Conservation (phyloP, 2,113 vertebrate species). For the Zosterops japonicus region DNA sequence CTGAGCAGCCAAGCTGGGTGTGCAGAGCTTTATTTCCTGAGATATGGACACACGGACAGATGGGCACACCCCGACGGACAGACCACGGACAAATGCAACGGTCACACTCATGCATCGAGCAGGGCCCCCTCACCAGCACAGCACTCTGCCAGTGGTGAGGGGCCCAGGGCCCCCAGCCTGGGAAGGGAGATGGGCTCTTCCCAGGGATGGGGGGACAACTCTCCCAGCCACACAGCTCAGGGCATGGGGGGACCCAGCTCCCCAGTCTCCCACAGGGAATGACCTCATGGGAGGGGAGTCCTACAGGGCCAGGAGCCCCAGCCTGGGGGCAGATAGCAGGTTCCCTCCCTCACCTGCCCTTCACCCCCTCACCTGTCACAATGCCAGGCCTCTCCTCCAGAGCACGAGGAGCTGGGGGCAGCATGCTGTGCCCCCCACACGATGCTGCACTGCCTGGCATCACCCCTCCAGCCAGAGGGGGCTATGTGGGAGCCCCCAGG, state of each 20-base stretch:
- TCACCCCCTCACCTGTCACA: neutral
- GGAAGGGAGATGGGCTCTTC: neutral
- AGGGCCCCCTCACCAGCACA: fast-evolving
- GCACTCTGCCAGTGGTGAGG: neutral
- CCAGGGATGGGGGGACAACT: neutral
- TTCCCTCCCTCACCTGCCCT: neutral
- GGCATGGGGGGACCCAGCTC: neutral
- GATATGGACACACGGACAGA: slow-evolving; percentile 34
- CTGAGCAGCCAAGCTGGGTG: neutral
- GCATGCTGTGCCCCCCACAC: slow-evolving; percentile 25
- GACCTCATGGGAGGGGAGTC: neutral
- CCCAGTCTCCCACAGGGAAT: neutral
- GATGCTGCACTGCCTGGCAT: neutral
- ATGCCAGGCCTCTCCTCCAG: neutral
- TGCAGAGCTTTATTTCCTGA: slow-evolving; percentile 71
- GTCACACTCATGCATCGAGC: slow-evolving; percentile 36
- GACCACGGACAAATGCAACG: neutral
- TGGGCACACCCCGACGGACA: neutral
- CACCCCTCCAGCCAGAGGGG: neutral
- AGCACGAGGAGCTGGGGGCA: neutral
- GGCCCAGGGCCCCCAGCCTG: neutral
- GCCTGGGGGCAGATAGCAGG: neutral
- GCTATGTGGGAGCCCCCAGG: neutral
- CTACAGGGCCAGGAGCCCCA: neutral
- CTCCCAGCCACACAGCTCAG: neutral